phyloP scores from a whole-genome alignment of 1,140 invertebrate genomes.

The Drosophila virilis region DNA sequence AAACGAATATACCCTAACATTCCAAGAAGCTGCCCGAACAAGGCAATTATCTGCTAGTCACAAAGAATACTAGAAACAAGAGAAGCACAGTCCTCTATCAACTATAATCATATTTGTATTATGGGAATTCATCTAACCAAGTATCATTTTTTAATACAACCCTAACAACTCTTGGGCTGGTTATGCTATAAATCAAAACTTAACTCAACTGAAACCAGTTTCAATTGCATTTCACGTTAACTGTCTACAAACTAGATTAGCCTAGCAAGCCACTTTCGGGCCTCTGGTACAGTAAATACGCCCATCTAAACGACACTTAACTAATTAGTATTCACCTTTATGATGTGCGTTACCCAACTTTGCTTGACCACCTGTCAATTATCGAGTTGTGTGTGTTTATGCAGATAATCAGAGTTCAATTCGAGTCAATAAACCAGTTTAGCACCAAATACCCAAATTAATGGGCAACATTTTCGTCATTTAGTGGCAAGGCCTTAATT shows the following conservation, averaged over 20 bases:
- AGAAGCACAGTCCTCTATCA: too few relatives aligned
- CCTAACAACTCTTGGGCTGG: not conserved
- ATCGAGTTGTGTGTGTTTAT: conserved; percentile 9
- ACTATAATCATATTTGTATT: too few relatives aligned
- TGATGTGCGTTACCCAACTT: not conserved
- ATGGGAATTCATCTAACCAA: too few relatives aligned
- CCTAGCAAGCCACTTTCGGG: not conserved
- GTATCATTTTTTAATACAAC: not conserved
- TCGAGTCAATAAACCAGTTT: conserved; percentile 22
- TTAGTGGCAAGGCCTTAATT: conserved; percentile 2
- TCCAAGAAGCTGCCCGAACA: too few relatives aligned
- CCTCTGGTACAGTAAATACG: too few relatives aligned
- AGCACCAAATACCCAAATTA: conserved; percentile 19
- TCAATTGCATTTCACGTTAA: not conserved
- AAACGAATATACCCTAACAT: not conserved
- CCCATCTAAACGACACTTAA: not conserved
- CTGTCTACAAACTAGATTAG: not conserved
- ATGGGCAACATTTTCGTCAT: conserved; percentile 1
- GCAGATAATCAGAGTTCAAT: conserved; percentile 36
- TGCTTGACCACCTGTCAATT: conserved; percentile 14
- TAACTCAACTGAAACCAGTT: not conserved
- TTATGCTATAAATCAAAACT: not conserved
- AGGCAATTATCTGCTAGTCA: too few relatives aligned
- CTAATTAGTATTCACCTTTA: not conserved
- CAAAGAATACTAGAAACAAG: too few relatives aligned